These are phyloP conservation scores for Gari tellinella DNA, from an alignment of 2,888 invertebrate species.

Conservation along the genomic window DNA sequence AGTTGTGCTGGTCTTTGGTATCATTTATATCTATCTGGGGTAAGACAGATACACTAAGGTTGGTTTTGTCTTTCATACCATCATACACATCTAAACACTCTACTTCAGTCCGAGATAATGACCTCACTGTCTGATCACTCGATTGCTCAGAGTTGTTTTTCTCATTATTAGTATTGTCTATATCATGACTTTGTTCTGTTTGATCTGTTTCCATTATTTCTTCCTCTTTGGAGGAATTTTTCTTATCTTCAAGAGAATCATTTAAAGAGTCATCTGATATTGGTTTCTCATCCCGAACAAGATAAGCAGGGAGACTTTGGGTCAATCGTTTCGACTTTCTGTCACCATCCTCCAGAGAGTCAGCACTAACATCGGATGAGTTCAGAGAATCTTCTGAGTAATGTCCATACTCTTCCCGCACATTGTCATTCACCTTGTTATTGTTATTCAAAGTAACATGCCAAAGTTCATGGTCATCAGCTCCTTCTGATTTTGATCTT, in stretches of 20 bases:
- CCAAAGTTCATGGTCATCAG: neutral
- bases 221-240: neutral
- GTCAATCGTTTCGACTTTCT: conserved; percentile 22
- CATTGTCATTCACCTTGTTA: too few relatives aligned
- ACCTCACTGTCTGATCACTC: too few relatives aligned
- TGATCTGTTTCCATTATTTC: too few relatives aligned
- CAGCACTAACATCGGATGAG: conserved; percentile 38
- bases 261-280: conserved; percentile 44
- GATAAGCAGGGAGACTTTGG: conserved; percentile 44
- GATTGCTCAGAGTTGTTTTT: too few relatives aligned
- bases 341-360: conserved; percentile 54
- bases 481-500: conserved; percentile 19
- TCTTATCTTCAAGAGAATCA: conserved; percentile 36
- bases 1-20: too few relatives aligned
- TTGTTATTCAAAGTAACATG: neutral
- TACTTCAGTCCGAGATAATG: too few relatives aligned
- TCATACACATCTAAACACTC: too few relatives aligned
- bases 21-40: too few relatives aligned
- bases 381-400: conserved; percentile 57
- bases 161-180: too few relatives aligned
- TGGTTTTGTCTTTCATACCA: too few relatives aligned
- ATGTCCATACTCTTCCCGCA: conserved; percentile 2
- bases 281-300: conserved; percentile 31
- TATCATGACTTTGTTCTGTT: too few relatives aligned
- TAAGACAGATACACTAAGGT: too few relatives aligned